Conservation (phyloP, 2,113 vertebrate genomes). For the Malurus cyaneus region DNA sequence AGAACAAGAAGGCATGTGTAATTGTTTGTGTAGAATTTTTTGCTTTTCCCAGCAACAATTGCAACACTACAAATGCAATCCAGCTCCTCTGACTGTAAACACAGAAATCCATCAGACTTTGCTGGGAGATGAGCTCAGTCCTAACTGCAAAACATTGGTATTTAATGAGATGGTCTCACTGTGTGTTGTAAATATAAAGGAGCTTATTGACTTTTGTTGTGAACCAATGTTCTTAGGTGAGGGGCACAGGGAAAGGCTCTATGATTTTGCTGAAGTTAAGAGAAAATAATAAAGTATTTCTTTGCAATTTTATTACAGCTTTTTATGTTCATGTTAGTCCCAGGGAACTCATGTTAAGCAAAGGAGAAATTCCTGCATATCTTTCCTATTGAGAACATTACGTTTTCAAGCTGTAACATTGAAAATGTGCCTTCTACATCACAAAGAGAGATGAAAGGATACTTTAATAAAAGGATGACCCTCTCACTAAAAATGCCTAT, state of each 20-base stretch:
- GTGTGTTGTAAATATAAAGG: background rate
- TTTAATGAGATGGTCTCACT: background rate
- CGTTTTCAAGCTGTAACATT: background rate
- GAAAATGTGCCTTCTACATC: background rate
- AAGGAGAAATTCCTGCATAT: background rate
- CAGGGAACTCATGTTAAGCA: background rate
- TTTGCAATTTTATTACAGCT: background rate
- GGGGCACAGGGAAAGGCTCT: background rate
- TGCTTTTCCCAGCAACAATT: background rate
- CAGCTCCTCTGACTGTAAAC: background rate
- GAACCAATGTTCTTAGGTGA: background rate
- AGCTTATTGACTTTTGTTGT: background rate
- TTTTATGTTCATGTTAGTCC: background rate
- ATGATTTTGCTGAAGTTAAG: background rate
- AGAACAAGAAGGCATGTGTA: background rate
- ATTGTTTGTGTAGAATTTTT: background rate
- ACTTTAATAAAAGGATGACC: constrained; percentile 32
- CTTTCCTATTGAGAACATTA: background rate
- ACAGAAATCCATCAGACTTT: background rate
- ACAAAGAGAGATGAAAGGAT: background rate
- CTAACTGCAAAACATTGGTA: background rate
- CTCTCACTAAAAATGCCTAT: background rate
- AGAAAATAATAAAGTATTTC: background rate
- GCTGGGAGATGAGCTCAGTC: background rate
- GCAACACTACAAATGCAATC: background rate